Percentiles rank a stretch among this genome's conserved stretches.
Conservation (phyloP, 2,888 invertebrate species). For the Aspidiotus destructor region DNA sequence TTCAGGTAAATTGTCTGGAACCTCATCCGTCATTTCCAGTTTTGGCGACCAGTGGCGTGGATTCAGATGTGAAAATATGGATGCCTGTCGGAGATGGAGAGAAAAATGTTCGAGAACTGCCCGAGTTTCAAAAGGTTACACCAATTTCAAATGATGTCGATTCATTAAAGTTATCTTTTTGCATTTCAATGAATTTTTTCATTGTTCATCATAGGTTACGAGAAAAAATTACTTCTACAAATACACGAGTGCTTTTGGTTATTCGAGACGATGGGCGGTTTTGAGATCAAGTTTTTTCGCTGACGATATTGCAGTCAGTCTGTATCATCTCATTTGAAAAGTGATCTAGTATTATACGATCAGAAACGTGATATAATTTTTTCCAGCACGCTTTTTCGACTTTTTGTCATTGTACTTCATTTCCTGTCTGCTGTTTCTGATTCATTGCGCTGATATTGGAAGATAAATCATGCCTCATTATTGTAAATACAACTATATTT, state of each 20-base stretch:
- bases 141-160: neutral
- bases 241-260: neutral
- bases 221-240: constrained; percentile 8
- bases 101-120: neutral
- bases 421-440: too few relatives aligned
- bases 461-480: too few relatives aligned
- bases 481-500: too few relatives aligned
- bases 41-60: constrained; percentile 83
- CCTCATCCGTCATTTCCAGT: constrained; percentile 80
- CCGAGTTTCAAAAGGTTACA: constrained; percentile 23
- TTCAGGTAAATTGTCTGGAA: constrained; percentile 80
- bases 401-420: too few relatives aligned
- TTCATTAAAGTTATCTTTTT: neutral
- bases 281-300: neutral
- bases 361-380: too few relatives aligned
- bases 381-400: too few relatives aligned
- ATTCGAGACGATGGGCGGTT: neutral
- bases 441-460: too few relatives aligned
- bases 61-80: constrained; percentile 89
- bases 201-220: neutral
- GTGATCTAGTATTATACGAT: too few relatives aligned
- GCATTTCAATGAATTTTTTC: neutral
- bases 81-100: constrained; percentile 51
- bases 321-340: neutral
- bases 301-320: constrained; percentile 1